Percentiles rank a stretch among this genome's conserved stretches.
These are phyloP conservation scores for Hyppa rectilinea DNA, from an alignment of 2,888 invertebrate genomes.

Conservation along the genomic window DNA sequence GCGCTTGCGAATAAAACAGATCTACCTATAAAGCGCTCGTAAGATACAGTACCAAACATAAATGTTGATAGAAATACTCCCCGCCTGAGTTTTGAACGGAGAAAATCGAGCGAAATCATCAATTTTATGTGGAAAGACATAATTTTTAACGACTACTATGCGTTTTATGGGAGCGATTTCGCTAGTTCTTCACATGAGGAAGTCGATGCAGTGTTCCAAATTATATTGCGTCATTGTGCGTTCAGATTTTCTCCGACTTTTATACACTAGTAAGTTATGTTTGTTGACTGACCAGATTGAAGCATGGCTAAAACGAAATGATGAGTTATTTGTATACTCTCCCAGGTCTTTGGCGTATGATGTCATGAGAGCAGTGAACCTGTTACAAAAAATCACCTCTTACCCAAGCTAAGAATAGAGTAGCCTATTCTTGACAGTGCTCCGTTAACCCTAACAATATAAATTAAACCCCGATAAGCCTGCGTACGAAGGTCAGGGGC, in stretches of 20 bases:
- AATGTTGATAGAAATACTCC: slow-evolving; percentile 39
- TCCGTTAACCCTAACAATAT: slow-evolving; percentile 35
- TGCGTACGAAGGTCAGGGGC: slow-evolving; percentile 33
- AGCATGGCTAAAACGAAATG: slow-evolving; percentile 19
- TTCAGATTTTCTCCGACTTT: slow-evolving; percentile 17
- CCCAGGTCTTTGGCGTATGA: slow-evolving; percentile 40
- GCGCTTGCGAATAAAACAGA: slow-evolving; percentile 12
- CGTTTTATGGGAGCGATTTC: slow-evolving; percentile 42
- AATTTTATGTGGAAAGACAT: slow-evolving; percentile 43
- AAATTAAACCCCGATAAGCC: slow-evolving; percentile 22
- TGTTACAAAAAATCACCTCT: slow-evolving; percentile 30
- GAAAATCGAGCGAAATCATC: slow-evolving; percentile 35
- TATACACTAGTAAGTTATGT: neutral
- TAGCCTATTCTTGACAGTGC: slow-evolving; percentile 32
- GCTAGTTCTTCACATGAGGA: slow-evolving; percentile 33
- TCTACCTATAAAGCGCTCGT: neutral
- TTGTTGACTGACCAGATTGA: slow-evolving; percentile 17
- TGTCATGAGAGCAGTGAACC: slow-evolving; percentile 52
- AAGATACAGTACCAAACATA: slow-evolving; percentile 38
- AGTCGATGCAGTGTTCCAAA: slow-evolving; percentile 23
- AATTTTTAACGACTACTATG: slow-evolving; percentile 56
- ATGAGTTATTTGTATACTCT: slow-evolving; percentile 48
- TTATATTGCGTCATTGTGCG: slow-evolving; percentile 10
- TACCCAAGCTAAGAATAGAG: slow-evolving; percentile 30
- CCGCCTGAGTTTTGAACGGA: slow-evolving; percentile 14